Conservation (phyloP, 1,140 invertebrate species). For the Drosophila funebris region DNA sequence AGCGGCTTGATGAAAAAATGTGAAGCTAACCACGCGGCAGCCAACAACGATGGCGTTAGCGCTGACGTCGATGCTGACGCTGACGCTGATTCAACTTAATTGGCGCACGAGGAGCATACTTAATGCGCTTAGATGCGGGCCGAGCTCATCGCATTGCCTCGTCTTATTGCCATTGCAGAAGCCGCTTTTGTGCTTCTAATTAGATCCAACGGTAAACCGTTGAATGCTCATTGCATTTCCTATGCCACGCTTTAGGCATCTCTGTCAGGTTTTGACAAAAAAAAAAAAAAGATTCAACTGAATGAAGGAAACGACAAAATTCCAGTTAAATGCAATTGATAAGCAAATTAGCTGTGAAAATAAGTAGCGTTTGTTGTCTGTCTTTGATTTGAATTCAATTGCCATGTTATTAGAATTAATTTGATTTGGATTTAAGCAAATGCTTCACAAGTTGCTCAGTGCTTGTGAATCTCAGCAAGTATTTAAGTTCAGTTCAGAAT, state of each 20-base stretch:
- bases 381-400: neutral
- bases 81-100: slow-evolving; percentile 73
- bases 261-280: neutral
- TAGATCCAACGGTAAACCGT: slow-evolving; percentile 58
- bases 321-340: neutral
- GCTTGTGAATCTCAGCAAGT: no score
- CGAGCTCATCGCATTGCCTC: slow-evolving; percentile 30
- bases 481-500: neutral
- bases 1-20: slow-evolving; percentile 53
- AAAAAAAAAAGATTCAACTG: neutral
- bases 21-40: slow-evolving; percentile 30
- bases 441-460: no score
- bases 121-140: slow-evolving; percentile 73
- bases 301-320: neutral
- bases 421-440: no score
- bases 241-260: neutral
- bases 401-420: no score
- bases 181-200: slow-evolving; percentile 63
- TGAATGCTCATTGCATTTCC: slow-evolving; percentile 34
- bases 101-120: slow-evolving; percentile 76
- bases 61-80: slow-evolving; percentile 1
- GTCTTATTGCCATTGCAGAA: slow-evolving; percentile 45
- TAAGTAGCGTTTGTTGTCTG: neutral
- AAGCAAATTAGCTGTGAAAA: slow-evolving; percentile 25
- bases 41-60: neutral